Conservation (phyloP, 2,113 vertebrate genomes). For the Microcebus lehilahytsara region DNA sequence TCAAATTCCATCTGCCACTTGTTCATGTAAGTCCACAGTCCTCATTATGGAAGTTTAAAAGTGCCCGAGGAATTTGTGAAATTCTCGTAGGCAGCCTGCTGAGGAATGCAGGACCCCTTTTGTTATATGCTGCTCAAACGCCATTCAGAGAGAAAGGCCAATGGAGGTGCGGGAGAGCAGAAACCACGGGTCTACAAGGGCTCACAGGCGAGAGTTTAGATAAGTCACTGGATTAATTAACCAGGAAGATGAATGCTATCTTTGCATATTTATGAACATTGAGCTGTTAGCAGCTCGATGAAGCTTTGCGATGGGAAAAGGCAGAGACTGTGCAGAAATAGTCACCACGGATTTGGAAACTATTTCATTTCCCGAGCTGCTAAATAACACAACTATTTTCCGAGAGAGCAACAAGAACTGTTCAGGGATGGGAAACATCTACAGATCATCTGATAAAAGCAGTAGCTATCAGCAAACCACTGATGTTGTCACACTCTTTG, state of each 20-base stretch:
- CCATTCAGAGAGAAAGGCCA: neutral
- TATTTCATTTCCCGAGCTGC: conserved; percentile 25
- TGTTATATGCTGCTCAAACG: neutral
- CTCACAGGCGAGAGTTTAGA: neutral
- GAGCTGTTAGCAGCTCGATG: conserved; percentile 13
- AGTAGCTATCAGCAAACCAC: neutral
- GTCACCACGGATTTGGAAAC: neutral
- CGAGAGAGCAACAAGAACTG: conserved; percentile 18
- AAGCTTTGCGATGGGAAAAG: neutral
- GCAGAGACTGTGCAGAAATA: neutral
- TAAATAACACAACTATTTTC: conserved; percentile 32
- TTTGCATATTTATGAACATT: conserved; percentile 47
- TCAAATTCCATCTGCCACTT: conserved; percentile 57
- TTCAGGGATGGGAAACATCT: neutral
- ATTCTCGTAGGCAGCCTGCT: neutral
- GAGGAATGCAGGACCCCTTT: neutral
- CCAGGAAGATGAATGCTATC: conserved; percentile 38
- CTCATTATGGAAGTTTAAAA: conserved; percentile 66
- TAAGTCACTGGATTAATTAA: conserved; percentile 45
- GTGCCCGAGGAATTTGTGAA: neutral
- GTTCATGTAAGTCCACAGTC: conserved; percentile 1
- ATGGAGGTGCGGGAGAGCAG: neutral
- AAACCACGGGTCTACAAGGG: neutral
- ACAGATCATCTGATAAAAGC: neutral
- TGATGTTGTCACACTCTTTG: neutral